phyloP scores from a whole-genome alignment of 2,888 invertebrate species.

The Calliphora vomitoria region DNA sequence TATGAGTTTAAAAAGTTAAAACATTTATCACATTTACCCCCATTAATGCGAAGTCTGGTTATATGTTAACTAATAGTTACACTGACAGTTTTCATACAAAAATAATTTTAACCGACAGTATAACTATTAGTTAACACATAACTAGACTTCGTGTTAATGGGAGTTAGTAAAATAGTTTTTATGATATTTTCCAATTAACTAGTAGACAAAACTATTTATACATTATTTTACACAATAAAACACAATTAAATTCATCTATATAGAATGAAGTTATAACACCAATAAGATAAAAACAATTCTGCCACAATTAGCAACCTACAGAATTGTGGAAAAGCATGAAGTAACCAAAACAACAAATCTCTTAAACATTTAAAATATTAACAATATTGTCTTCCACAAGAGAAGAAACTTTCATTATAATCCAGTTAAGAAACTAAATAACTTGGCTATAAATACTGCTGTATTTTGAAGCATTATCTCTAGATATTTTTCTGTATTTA shows the following conservation, averaged over 20 bases:
- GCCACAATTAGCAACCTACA: not conserved
- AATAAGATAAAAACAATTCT: not conserved
- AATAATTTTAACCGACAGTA: too few species aligned
- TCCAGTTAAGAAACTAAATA: constrained; percentile 20
- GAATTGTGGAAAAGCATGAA: constrained; percentile 4
- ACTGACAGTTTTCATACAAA: too few species aligned
- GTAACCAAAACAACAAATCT: not conserved
- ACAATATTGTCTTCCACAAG: not conserved
- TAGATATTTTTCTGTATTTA: not conserved
- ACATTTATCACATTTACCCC: too few species aligned
- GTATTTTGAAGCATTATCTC: not conserved
- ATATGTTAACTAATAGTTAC: too few species aligned
- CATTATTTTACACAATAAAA: constrained; percentile 6
- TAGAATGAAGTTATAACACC: not conserved
- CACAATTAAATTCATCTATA: constrained; percentile 16
- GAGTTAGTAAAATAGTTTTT: not conserved
- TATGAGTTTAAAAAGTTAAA: too few species aligned
- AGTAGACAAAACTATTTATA: not conserved
- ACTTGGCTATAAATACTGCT: constrained; percentile 7
- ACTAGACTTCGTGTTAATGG: too few species aligned
- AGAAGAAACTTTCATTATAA: not conserved
- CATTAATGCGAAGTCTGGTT: too few species aligned
- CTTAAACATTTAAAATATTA: not conserved
- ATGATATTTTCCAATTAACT: not conserved
- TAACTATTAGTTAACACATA: too few species aligned